phyloP scores from a whole-genome alignment of 2,113 vertebrate genomes.

The Hystrix brachyura region DNA sequence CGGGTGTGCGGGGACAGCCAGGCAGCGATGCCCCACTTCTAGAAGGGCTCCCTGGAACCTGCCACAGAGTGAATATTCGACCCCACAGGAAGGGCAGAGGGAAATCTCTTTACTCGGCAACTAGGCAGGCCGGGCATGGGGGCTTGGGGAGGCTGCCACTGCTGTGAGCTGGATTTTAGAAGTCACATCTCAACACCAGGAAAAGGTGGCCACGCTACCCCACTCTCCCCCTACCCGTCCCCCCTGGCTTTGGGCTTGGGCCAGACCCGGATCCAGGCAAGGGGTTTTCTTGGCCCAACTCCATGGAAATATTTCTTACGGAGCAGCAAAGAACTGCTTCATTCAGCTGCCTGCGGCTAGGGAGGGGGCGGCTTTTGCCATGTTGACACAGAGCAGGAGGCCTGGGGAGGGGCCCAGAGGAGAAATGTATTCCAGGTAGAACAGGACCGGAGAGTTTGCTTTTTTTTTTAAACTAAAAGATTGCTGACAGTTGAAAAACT shows the following conservation, averaged over 20 bases:
- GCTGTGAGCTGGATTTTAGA: not conserved
- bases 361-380: slow-evolving; percentile 58
- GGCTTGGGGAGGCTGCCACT: not conserved
- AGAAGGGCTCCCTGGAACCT: not conserved
- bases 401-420: slow-evolving; percentile 39
- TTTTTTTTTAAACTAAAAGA: slow-evolving; percentile 49
- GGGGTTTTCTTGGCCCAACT: slow-evolving; percentile 82
- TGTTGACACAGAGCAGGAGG: slow-evolving; percentile 72
- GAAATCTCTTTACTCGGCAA: not conserved
- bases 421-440: slow-evolving; percentile 78
- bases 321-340: slow-evolving; percentile 78
- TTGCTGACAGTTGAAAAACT: slow-evolving; percentile 77
- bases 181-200: not conserved
- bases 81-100: not conserved
- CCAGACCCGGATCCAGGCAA: slow-evolving; percentile 74
- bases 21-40: not conserved
- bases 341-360: slow-evolving; percentile 77
- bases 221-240: not conserved
- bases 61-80: not conserved
- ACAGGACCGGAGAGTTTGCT: slow-evolving; percentile 75
- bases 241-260: slow-evolving; percentile 66
- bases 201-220: slow-evolving; percentile 28
- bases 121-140: not conserved
- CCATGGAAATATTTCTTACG: slow-evolving; percentile 82
- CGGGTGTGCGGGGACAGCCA: not conserved